A percentile compares a stretch with the other conserved stretches of the same genome.
phyloP scores from a whole-genome alignment of 2,113 vertebrate species.

The Puntigrus tetrazona region DNA sequence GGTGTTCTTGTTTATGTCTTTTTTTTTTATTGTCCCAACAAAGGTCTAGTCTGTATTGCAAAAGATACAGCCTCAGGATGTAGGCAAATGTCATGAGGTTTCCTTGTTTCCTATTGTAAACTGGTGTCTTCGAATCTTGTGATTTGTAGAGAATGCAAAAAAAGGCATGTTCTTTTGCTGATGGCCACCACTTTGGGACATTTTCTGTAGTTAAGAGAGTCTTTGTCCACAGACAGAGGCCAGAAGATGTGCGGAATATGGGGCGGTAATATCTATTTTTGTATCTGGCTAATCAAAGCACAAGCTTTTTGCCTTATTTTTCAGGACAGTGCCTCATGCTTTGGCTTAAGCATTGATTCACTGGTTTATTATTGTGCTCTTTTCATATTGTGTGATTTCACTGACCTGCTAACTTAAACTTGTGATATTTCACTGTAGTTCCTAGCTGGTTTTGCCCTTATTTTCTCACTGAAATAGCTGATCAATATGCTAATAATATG shows the following conservation, averaged over 20 bases:
- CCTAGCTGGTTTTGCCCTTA: not conserved
- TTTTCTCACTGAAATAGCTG: not conserved
- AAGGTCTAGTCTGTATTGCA: not conserved
- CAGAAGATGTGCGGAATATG: conserved; percentile 42
- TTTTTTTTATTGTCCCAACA: not conserved
- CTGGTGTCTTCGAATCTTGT: not conserved
- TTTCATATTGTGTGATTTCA: not conserved
- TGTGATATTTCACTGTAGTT: not conserved
- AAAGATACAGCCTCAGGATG: not conserved
- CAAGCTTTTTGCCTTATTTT: not conserved
- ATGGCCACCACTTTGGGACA: not conserved
- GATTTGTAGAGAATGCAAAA: not conserved
- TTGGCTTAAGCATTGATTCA: not conserved
- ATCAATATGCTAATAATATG: not conserved
- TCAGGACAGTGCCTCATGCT: not conserved
- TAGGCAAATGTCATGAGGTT: not conserved
- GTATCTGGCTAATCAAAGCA: not conserved
- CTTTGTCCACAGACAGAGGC: conserved; percentile 46
- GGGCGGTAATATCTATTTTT: conserved; percentile 33
- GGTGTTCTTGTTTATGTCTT: not conserved
- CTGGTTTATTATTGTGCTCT: not conserved
- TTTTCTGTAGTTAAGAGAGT: conserved; percentile 19
- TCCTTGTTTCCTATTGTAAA: not conserved
- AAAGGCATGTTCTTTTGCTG: not conserved
- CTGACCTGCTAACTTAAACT: not conserved